phyloP scores from a whole-genome alignment of 2,113 vertebrate genomes.

The Lampris megalopsis region DNA sequence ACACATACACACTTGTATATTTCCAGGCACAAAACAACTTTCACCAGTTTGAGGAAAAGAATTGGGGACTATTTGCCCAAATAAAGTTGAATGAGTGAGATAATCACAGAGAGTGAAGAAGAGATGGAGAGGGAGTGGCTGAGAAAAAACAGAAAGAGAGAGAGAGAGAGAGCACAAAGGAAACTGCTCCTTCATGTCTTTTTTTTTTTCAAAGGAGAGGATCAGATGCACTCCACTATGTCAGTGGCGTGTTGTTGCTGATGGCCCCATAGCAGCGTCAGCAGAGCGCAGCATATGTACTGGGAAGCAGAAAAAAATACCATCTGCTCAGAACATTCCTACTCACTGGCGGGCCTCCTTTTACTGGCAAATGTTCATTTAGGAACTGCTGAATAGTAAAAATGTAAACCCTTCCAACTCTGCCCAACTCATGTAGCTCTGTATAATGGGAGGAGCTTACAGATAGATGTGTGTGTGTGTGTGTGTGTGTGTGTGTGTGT shows the following conservation, averaged over 20 bases:
- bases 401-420: slow-evolving; percentile 41
- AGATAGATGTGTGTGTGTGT: slow-evolving; percentile 8
- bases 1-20: too few relatives aligned
- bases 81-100: not conserved
- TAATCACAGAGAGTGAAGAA: not conserved
- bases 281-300: slow-evolving; percentile 55
- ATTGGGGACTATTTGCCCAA: too few relatives aligned
- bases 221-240: slow-evolving; percentile 75
- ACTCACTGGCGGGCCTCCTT: slow-evolving; percentile 64
- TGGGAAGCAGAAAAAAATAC: slow-evolving; percentile 53
- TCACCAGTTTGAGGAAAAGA: too few relatives aligned
- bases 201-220: slow-evolving; percentile 16
- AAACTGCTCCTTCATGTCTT: slow-evolving; percentile 21
- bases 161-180: not conserved
- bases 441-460: slow-evolving; percentile 20
- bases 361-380: slow-evolving; percentile 63
- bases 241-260: slow-evolving; percentile 59
- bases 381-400: slow-evolving; percentile 73
- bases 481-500: slow-evolving; percentile 2
- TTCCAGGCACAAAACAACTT: too few relatives aligned
- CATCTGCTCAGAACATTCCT: slow-evolving; percentile 75
- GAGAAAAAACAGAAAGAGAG: too few relatives aligned
- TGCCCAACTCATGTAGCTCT: slow-evolving; percentile 19
- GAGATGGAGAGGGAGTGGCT: not conserved
- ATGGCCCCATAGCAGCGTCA: slow-evolving; percentile 35